Conservation (phyloP, 2,888 invertebrate species). For the Seira sanloemensis region DNA sequence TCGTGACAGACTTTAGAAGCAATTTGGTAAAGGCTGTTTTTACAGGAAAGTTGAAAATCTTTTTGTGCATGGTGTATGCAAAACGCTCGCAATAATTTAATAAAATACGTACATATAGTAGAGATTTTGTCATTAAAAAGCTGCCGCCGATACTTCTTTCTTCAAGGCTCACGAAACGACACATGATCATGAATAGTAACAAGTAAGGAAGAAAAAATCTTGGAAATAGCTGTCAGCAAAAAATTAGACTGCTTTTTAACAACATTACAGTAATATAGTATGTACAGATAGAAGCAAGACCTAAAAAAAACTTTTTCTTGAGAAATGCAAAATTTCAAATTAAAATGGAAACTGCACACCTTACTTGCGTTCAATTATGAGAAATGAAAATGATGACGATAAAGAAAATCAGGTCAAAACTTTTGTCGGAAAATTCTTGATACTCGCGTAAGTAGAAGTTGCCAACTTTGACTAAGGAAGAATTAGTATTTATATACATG, state of each 20-base stretch:
- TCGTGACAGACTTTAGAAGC: neutral
- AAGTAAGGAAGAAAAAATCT: neutral
- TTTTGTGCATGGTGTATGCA: neutral
- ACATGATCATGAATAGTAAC: neutral
- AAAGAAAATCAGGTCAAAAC: too few relatives aligned
- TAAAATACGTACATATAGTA: neutral
- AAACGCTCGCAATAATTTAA: neutral
- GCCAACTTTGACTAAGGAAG: neutral
- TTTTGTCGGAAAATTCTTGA: too few relatives aligned
- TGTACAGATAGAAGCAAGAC: too few relatives aligned
- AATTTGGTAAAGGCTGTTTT: neutral
- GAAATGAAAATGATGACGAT: too few relatives aligned
- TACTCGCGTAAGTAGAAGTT: too few relatives aligned
- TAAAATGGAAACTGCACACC: too few relatives aligned
- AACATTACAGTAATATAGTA: neutral
- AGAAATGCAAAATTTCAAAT: too few relatives aligned
- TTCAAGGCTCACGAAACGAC: neutral
- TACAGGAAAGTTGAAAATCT: neutral
- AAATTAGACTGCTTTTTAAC: neutral
- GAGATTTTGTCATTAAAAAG: constrained; percentile 4
- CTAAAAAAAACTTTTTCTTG: neutral
- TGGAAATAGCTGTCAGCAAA: constrained; percentile 1
- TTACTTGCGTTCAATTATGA: too few relatives aligned
- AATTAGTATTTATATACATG: too few relatives aligned
- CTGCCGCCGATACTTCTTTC: neutral